Base-by-base conservation (phyloP, 2,113 vertebrate species). In the Daubentonia madagascariensis region DNA sequence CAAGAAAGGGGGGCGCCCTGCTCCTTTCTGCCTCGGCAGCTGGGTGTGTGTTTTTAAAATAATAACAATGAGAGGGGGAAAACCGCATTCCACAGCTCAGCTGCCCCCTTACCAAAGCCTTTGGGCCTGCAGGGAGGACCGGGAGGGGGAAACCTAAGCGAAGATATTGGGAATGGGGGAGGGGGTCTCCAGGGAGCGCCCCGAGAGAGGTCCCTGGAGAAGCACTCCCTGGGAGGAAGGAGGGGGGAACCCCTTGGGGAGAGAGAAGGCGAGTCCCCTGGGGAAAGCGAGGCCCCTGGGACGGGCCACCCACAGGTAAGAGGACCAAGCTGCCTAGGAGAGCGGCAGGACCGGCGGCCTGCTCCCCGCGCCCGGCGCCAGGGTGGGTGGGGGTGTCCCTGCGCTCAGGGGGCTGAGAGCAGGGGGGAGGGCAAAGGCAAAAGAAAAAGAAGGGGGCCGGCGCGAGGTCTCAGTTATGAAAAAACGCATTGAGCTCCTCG, bases 401-500 rank as follows among this genome's bases (percentile, higher is more conserved):
- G 92, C 84, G 92, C 86, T 95, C 8, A 6, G 57, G 48, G 96
- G 70, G 20, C 68, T 85, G 50, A 73, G 65, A 63, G 40, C 63
- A 59, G 61, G 67, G 94, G 54, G 84, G 79, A 43, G 89, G 97
- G 96, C 93, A 85, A 97, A 97, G 97, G 96, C 96, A 40, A 95
- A 96, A 97, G 91, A 96, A 95, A 96, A 94, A 87, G 95, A 43
- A 93, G 45, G 79, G 95, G 94, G 73, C 88, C 37, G 81, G 89
- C 52, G 28, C 84, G 96, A 96, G 96, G 95, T 96, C 97, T 98
- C 98, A 99, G 98, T 99, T 99, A 98, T 99, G 99, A 99, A 99
- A 99, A 99, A 99, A 99, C 92, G 99, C 99, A 95, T 99, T 99
- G 96, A 99, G 99, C 99, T 99, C 99, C 88, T 99, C 99, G 89